Conservation (phyloP, 53 echinoderm and acorn worm species). For the Echinometra lucunter region DNA sequence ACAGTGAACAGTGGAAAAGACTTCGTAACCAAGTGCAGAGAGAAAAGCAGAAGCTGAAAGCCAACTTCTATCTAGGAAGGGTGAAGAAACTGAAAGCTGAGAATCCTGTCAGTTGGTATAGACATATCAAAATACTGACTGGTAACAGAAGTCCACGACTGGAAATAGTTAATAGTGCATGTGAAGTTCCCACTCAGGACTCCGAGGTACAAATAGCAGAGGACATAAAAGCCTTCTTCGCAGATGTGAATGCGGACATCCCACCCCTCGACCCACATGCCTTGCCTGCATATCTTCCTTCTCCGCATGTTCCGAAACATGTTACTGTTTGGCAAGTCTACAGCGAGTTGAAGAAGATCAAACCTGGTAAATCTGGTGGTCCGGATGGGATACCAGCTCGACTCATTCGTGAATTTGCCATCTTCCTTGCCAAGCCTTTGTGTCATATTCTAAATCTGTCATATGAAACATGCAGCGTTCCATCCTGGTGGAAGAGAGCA, state of each 20-base stretch:
- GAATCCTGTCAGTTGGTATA: neutral
- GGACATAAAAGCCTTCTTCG: neutral
- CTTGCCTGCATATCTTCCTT: conserved; percentile 14
- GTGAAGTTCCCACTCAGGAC: neutral
- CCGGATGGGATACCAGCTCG: neutral
- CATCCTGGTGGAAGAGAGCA: neutral
- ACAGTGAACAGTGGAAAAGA: neutral
- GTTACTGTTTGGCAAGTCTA: neutral
- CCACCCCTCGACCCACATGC: neutral
- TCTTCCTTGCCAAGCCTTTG: neutral
- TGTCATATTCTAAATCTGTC: neutral
- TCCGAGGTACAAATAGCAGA: neutral
- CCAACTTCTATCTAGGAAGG: neutral
- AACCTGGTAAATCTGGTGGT: conserved; percentile 23
- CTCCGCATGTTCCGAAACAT: neutral
- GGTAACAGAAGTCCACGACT: neutral
- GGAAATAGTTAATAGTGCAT: neutral
- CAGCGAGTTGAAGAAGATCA: neutral
- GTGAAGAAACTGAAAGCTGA: neutral
- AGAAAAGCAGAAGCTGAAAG: neutral
- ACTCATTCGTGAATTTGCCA: neutral
- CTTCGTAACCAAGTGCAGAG: neutral
- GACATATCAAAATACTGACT: neutral
- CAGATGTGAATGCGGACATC: neutral
- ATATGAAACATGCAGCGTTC: neutral